phyloP scores from a whole-genome alignment of 2,888 invertebrate genomes.

The Ypsolopha sequella region DNA sequence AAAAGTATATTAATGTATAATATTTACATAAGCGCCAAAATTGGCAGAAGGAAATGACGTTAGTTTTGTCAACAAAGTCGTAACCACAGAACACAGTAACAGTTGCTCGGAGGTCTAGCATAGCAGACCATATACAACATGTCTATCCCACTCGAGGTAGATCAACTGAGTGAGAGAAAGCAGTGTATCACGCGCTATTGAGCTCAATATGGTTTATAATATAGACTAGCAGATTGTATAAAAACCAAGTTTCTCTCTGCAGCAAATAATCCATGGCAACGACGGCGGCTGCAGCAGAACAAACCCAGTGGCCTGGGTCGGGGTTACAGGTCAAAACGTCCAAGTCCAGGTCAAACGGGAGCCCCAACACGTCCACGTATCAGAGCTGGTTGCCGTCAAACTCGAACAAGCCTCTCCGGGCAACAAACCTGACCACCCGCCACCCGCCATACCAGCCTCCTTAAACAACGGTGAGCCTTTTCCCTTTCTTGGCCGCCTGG shows the following conservation, averaged over 20 bases:
- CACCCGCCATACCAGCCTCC: constrained; percentile 49
- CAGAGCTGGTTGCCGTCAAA: constrained; percentile 72
- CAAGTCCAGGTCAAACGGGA: constrained; percentile 76
- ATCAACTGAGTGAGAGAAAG: no score
- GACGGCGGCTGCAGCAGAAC: constrained; percentile 78
- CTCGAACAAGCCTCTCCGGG: constrained; percentile 77
- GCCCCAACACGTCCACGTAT: constrained; percentile 71
- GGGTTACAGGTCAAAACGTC: constrained; percentile 54
- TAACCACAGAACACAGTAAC: no score
- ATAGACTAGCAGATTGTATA: no score
- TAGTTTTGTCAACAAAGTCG: no score
- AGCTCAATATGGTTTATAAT: no score
- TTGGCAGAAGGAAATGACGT: no score
- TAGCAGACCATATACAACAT: no score
- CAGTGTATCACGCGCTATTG: no score
- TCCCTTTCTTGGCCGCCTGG: neutral
- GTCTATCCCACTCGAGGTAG: no score
- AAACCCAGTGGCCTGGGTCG: constrained; percentile 76
- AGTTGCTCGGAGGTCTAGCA: no score
- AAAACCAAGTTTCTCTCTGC: neutral
- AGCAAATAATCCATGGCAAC: constrained; percentile 47
- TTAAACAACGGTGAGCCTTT: constrained; percentile 50
- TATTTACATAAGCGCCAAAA: no score
- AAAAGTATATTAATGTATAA: no score
- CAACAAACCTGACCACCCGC: constrained; percentile 64